Percentiles rank a stretch among this genome's conserved stretches.
phyloP scores from a whole-genome alignment of 2,888 invertebrate genomes.

The Ethmia dodecea region DNA sequence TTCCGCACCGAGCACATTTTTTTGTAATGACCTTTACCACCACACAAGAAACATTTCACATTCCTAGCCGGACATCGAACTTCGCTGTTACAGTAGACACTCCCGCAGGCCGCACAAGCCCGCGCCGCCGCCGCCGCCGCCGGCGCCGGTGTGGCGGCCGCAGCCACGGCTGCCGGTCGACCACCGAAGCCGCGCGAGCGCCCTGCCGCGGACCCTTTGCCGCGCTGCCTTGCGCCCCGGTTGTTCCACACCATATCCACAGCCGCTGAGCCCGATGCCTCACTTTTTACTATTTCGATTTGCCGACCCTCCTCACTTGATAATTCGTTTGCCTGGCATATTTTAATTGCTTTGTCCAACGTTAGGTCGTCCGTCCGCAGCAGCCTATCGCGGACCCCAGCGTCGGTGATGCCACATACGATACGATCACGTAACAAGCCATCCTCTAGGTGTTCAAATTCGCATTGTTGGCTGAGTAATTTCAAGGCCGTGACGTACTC shows the following conservation, averaged over 20 bases:
- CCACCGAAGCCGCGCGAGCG: not conserved
- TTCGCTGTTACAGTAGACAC: not conserved
- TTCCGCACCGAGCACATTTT: constrained; percentile 4
- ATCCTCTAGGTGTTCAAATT: constrained; percentile 15
- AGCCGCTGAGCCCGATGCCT: not conserved
- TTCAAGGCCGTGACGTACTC: constrained; percentile 22
- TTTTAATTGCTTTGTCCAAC: constrained; percentile 10
- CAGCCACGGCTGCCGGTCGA: not conserved
- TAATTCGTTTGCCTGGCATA: constrained; percentile 11
- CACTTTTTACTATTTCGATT: constrained; percentile 1
- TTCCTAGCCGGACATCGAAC: not conserved
- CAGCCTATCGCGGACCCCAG: constrained; percentile 8
- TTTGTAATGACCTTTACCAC: constrained; percentile 3
- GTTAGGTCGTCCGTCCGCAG: constrained; percentile 13
- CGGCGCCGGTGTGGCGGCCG: not conserved
- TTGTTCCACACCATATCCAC: not conserved
- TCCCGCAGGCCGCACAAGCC: constrained; percentile 1
- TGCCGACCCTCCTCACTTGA: constrained; percentile 3
- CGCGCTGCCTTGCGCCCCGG: not conserved
- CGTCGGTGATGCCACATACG: constrained; percentile 11
- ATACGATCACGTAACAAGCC: constrained; percentile 18
- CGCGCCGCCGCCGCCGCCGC: not conserved
- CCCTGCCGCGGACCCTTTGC: not conserved
- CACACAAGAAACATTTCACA: constrained; percentile 1
- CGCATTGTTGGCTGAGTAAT: constrained; percentile 18